phyloP scores from a whole-genome alignment of 1,140 invertebrate genomes.

The Alviniconcha marisindica region DNA sequence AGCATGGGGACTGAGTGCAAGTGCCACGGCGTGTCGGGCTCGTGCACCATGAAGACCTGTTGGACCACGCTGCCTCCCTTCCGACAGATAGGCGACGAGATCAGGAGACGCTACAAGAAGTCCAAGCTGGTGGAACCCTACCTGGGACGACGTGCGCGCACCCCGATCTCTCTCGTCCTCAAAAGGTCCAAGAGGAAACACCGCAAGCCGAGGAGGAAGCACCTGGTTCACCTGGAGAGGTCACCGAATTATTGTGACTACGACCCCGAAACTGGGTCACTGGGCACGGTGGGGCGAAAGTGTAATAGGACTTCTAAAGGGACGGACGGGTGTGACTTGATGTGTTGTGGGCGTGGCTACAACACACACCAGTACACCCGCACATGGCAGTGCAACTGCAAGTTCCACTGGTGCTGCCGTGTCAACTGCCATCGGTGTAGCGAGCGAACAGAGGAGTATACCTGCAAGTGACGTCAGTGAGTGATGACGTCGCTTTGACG shows the following conservation, averaged over 20 bases:
- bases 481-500: slow-evolving; percentile 17
- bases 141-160: slow-evolving; percentile 58
- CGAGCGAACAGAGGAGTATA: slow-evolving; percentile 74
- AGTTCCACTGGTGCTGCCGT: slow-evolving; percentile 78
- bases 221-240: slow-evolving; percentile 91
- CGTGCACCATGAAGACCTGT: slow-evolving; percentile 96
- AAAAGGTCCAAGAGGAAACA: slow-evolving; percentile 82
- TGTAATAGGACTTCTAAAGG: slow-evolving; percentile 76
- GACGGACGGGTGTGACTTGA: slow-evolving; percentile 77
- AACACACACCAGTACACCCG: slow-evolving; percentile 75
- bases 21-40: slow-evolving; percentile 97
- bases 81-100: slow-evolving; percentile 87
- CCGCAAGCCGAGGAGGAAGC: slow-evolving; percentile 78
- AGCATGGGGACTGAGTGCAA: slow-evolving; percentile 83
- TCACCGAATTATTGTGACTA: slow-evolving; percentile 96
- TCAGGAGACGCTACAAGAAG: slow-evolving; percentile 88
- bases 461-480: slow-evolving; percentile 70
- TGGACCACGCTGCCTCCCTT: slow-evolving; percentile 94
- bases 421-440: slow-evolving; percentile 77
- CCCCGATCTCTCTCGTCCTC: slow-evolving; percentile 73
- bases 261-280: slow-evolving; percentile 79
- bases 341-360: slow-evolving; percentile 80
- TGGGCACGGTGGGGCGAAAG: slow-evolving; percentile 74
- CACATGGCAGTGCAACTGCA: slow-evolving; percentile 77
- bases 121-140: slow-evolving; percentile 84